A percentile compares a stretch with the other conserved stretches of the same genome.
These are phyloP conservation scores for Eubasilissa splendida DNA, from an alignment of 2,888 invertebrate species.

Conservation along the genomic window DNA sequence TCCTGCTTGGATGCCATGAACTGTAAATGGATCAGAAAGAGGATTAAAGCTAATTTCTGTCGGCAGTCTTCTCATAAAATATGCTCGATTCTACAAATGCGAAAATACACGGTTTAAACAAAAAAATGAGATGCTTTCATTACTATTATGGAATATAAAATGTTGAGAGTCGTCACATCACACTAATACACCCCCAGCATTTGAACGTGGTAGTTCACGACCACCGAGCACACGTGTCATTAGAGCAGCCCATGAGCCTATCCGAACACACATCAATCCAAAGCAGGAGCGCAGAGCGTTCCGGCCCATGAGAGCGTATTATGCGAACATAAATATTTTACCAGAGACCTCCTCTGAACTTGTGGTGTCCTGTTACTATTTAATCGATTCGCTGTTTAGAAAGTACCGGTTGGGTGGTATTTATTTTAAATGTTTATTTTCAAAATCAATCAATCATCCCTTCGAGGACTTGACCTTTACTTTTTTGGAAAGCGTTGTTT, in stretches of 20 bases:
- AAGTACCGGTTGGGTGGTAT: slow-evolving; percentile 22
- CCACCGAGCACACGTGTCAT: slow-evolving; percentile 27
- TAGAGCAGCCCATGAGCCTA: slow-evolving; percentile 16
- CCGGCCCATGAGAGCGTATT: slow-evolving; percentile 45
- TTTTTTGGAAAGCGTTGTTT: no score
- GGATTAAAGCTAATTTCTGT: no score
- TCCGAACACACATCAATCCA: slow-evolving; percentile 36
- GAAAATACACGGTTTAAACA: no score
- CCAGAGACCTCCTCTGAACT: slow-evolving; percentile 46
- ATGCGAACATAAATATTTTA: slow-evolving; percentile 48
- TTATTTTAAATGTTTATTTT: slow-evolving; percentile 19
- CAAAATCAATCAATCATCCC: background rate
- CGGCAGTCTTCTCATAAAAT: no score
- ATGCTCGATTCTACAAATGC: no score
- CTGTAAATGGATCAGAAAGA: no score
- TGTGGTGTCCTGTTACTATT: slow-evolving; percentile 51
- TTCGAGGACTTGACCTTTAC: no score
- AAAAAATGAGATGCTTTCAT: no score
- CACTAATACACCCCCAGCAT: background rate
- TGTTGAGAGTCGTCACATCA: background rate
- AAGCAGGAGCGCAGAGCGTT: slow-evolving; percentile 33
- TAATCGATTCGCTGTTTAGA: slow-evolving; percentile 51
- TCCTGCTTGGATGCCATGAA: no score
- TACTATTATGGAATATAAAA: background rate
- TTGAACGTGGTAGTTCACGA: background rate